A percentile compares a stretch with the other conserved stretches of the same genome.
Evolutionary conservation across 2,888 invertebrate species (phyloP).

Genomic region (Diachrysia chrysitis): DNA sequence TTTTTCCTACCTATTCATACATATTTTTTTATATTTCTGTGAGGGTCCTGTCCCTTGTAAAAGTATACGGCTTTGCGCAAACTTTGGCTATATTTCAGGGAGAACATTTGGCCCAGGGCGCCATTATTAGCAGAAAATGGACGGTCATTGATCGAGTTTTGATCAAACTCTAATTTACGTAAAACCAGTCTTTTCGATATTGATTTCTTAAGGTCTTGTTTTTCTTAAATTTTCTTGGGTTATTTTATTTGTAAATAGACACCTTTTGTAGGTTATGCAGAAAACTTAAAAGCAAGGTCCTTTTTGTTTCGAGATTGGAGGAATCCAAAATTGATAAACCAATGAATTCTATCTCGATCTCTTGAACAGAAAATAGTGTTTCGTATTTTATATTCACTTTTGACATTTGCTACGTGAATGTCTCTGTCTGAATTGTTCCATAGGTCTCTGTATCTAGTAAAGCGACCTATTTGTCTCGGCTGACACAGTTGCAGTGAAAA

Average conservation of each 20-base stretch:
- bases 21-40: constrained; percentile 49
- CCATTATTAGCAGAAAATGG: constrained; percentile 33
- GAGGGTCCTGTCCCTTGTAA: constrained; percentile 40
- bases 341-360: not conserved
- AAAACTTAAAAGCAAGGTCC: too few species aligned
- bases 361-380: not conserved
- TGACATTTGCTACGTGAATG: not conserved
- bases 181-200: not conserved
- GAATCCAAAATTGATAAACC: not conserved
- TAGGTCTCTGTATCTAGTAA: constrained; percentile 14
- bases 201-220: not conserved
- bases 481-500: constrained; percentile 46
- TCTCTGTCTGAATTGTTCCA: not conserved
- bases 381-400: not conserved
- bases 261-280: not conserved
- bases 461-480: constrained; percentile 44
- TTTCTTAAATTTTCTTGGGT: not conserved
- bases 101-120: constrained; percentile 24
- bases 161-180: not conserved
- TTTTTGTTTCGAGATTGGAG: too few species aligned
- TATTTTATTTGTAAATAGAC: not conserved
- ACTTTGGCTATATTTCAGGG: constrained; percentile 50
- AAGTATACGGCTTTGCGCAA: constrained; percentile 33
- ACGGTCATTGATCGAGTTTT: constrained; percentile 3
- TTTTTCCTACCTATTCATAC: constrained; percentile 24